phyloP scores from a whole-genome alignment of 2,888 invertebrate species.

The Drosophila longiperda region DNA sequence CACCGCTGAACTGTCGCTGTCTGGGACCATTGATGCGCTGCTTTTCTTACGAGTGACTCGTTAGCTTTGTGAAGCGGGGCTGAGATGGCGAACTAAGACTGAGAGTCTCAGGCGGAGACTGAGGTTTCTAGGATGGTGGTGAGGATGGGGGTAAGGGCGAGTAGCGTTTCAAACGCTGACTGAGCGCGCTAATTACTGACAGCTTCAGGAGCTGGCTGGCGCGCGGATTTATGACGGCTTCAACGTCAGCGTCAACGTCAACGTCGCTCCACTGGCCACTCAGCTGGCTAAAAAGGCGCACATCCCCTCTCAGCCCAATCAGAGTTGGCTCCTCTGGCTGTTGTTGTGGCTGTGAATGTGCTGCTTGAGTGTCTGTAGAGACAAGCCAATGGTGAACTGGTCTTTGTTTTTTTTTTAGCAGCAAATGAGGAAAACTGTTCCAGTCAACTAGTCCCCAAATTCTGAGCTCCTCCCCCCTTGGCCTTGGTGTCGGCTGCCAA shows the following conservation, averaged over 20 bases:
- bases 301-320: neutral
- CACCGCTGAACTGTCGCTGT: neutral
- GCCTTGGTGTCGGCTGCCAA: conserved; percentile 53
- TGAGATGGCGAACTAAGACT: neutral
- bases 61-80: conserved; percentile 62
- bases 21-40: conserved; percentile 40
- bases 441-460: conserved; percentile 1
- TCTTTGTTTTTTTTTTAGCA: conserved; percentile 15
- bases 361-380: conserved; percentile 41
- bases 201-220: conserved; percentile 57
- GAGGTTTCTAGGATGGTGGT: neutral
- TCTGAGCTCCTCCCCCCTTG: neutral
- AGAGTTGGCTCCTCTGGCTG: conserved; percentile 6
- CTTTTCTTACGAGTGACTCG: conserved; percentile 74
- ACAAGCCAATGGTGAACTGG: conserved; percentile 31
- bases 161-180: conserved; percentile 46
- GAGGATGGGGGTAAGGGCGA: neutral
- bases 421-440: neutral
- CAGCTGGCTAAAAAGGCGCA: conserved; percentile 12
- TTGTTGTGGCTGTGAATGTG: conserved; percentile 29
- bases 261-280: conserved; percentile 40
- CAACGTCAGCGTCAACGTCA: conserved; percentile 54
- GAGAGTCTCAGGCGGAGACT: neutral
- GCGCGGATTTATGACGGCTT: conserved; percentile 74
- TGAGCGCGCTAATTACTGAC: conserved; percentile 73